These are phyloP conservation scores for Aricia artaxerxes DNA, from an alignment of 2,888 invertebrate species.

Conservation along the genomic window DNA sequence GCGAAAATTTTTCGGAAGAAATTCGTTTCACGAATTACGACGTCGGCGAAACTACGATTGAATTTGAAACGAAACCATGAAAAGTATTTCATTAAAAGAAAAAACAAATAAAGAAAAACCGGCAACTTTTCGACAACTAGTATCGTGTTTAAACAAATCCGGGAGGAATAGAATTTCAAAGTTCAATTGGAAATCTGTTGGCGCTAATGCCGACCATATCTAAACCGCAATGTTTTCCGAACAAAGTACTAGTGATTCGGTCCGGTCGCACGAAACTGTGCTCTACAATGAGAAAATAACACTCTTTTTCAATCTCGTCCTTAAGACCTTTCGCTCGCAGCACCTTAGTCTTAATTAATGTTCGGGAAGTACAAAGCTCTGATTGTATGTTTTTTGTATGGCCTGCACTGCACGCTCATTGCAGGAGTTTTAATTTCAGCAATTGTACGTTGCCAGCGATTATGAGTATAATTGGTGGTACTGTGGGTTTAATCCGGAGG, in stretches of 20 bases:
- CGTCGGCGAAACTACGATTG: neutral
- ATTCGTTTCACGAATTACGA: neutral
- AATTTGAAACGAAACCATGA: neutral
- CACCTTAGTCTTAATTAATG: constrained; percentile 71
- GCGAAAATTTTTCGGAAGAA: neutral
- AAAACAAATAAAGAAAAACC: constrained; percentile 15
- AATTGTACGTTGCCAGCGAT: constrained; percentile 68
- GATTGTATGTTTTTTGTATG: constrained; percentile 68
- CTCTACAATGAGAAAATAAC: constrained; percentile 43
- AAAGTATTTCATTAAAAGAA: constrained; percentile 21
- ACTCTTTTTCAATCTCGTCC: constrained; percentile 46
- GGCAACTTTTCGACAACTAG: constrained; percentile 24
- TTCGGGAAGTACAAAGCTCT: constrained; percentile 69
- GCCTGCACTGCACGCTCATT: constrained; percentile 57
- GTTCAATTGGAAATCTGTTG: constrained; percentile 47
- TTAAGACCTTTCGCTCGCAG: constrained; percentile 54
- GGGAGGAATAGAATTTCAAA: constrained; percentile 36
- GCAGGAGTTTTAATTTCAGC: constrained; percentile 69
- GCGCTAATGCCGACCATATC: constrained; percentile 53
- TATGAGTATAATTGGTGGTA: constrained; percentile 69
- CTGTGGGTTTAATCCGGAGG: constrained; percentile 59
- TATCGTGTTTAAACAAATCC: constrained; percentile 23
- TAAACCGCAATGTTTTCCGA: constrained; percentile 56
- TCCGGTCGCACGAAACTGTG: constrained; percentile 42
- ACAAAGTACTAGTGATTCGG: constrained; percentile 49